Percentiles rank a stretch among this genome's conserved stretches.
phyloP scores from a whole-genome alignment of 1,140 invertebrate species.

The Papilio helenus region DNA sequence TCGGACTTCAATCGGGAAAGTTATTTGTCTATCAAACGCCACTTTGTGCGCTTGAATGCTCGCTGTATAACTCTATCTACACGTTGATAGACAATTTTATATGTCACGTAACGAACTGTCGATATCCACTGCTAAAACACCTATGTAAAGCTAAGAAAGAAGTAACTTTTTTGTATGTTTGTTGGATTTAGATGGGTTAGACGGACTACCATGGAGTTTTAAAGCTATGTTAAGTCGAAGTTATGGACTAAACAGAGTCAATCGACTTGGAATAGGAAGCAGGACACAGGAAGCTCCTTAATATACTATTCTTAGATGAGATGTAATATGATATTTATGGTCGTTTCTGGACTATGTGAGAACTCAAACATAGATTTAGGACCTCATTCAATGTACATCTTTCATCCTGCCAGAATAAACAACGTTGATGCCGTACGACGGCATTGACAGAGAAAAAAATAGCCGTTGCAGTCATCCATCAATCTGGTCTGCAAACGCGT shows the following conservation, averaged over 20 bases:
- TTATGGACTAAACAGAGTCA: no score
- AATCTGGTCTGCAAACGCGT: constrained; percentile 25
- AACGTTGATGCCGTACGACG: not conserved
- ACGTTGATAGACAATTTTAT: constrained; percentile 23
- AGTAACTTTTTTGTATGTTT: no score
- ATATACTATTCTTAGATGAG: no score
- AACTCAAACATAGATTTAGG: not conserved
- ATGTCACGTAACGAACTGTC: not conserved
- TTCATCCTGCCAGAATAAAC: constrained; percentile 19
- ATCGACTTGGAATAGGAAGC: no score
- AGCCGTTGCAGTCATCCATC: constrained; percentile 32
- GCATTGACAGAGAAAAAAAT: constrained; percentile 9
- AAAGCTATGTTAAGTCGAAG: not conserved
- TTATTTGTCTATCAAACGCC: constrained; percentile 27
- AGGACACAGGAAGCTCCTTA: no score
- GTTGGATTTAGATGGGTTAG: not conserved
- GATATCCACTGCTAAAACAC: no score
- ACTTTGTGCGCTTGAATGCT: constrained; percentile 22
- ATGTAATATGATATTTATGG: not conserved
- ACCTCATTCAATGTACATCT: not conserved
- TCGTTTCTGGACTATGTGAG: not conserved
- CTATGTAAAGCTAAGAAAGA: no score
- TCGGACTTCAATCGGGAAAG: constrained; percentile 4
- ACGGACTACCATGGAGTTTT: not conserved
- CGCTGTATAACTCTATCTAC: not conserved